Evolutionary conservation across 2,113 vertebrate genomes (phyloP), one percentile per base, ranked within the genome.

Genomic region (Physeter macrocephalus): DNA sequence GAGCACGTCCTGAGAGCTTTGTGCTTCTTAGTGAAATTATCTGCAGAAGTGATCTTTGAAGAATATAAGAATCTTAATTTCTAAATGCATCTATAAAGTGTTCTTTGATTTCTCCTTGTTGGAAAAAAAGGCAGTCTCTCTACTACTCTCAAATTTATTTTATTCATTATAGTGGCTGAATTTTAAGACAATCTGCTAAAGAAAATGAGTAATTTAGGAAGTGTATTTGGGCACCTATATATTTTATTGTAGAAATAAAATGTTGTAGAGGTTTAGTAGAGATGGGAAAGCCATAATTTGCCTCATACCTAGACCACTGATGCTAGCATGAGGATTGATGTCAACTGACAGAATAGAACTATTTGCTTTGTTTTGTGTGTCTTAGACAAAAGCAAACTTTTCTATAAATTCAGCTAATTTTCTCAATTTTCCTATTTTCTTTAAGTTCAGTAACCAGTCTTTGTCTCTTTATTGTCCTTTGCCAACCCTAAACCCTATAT

Each of bases 1-100:
- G 27, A 85, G 80, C 71, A 59, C 90, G 3, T 97, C 92, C 89
- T 69, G 67, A 91, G 87, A 95, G 75, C 25, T 88, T 90, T 97
- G 67, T 84, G 77, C 82, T 97, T 97, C 94, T 90, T 93, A 89
- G 15, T 89, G 75, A 97, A 98, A 98, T 98, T 96, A 90, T 0
- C 86, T 97, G n/a, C 39, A 84, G 25, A 72, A 18, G 9, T 92
- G 81, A 96, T 96, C 95, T 97, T 98, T 95, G 93, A 97, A 81
- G 94, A 97, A 86, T 91, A 54, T 91, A 81, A 94, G 41, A 97
- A 97, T 96, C 92, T 95, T 96, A 97, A 98, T 98, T 93, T 95
- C 52, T 92, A 94, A 96, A 90, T 59, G 34, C 20, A 64, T 52
- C 85, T 97, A 88, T 95, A 86, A 96, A 95, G 87, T 59, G 13